These are phyloP conservation scores for Anthophora plumipes DNA, from an alignment of 2,888 invertebrate genomes.

Conservation along the genomic window DNA sequence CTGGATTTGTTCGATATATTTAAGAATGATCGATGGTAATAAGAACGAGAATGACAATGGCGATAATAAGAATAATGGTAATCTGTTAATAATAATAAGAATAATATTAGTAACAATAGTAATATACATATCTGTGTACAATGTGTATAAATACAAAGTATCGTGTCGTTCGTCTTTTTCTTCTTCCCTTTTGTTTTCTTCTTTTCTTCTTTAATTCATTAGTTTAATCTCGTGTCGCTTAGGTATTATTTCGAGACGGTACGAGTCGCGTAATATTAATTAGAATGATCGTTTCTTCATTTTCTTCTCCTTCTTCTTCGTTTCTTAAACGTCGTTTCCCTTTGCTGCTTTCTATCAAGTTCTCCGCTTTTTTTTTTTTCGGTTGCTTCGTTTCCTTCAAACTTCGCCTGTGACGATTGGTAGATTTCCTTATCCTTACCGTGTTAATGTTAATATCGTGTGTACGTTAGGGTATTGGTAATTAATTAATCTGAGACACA, in stretches of 20 bases:
- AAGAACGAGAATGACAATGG: conserved; percentile 53
- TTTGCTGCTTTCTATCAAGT: conserved; percentile 4
- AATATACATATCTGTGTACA: conserved; percentile 71
- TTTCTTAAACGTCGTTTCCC: not conserved
- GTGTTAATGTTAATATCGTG: conserved; percentile 54
- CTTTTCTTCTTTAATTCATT: conserved; percentile 33
- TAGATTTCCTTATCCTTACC: conserved; percentile 18
- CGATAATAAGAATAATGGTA: conserved; percentile 58
- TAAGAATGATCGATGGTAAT: conserved; percentile 46
- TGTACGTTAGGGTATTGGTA: conserved; percentile 56
- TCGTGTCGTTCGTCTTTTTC: conserved; percentile 43
- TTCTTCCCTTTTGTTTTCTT: too few relatives aligned
- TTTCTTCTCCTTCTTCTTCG: not conserved
- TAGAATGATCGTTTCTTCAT: conserved; percentile 39
- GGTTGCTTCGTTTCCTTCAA: not conserved
- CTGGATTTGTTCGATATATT: conserved; percentile 56
- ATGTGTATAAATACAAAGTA: conserved; percentile 63
- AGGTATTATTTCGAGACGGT: conserved; percentile 49
- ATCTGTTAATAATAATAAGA: conserved; percentile 58
- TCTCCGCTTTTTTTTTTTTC: too few relatives aligned
- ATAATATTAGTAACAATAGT: conserved; percentile 66
- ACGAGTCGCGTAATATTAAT: conserved; percentile 47
- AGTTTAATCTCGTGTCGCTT: conserved; percentile 24
- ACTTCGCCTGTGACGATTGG: not conserved
- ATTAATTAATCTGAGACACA: conserved; percentile 65